phyloP scores from a whole-genome alignment of 1,140 invertebrate species.

The Spodoptera frugiperda region DNA sequence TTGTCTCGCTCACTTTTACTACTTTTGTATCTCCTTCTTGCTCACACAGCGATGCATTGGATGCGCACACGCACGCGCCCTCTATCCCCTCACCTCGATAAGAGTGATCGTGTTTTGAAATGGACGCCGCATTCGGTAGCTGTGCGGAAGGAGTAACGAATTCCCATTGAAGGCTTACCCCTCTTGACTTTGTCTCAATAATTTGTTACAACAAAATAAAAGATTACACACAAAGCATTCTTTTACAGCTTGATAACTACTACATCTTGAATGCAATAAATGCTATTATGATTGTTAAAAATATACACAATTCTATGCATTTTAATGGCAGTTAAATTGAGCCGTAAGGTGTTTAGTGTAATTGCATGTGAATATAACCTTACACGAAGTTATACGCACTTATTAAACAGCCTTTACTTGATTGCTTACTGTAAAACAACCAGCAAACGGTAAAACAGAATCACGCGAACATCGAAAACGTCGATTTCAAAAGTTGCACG shows the following conservation, averaged over 20 bases:
- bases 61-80: conserved; percentile 81
- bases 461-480: conserved; percentile 57
- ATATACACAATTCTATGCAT: neutral
- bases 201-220: conserved; percentile 34
- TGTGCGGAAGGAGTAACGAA: conserved; percentile 74
- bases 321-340: conserved; percentile 32
- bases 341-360: conserved; percentile 34
- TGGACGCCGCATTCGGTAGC: conserved; percentile 79
- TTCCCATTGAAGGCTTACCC: conserved; percentile 75
- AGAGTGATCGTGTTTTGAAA: conserved; percentile 76
- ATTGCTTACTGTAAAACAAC: conserved; percentile 52
- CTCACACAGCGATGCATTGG: conserved; percentile 67
- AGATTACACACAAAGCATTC: neutral
- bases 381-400: conserved; percentile 44
- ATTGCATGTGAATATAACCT: conserved; percentile 29
- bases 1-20: conserved; percentile 63
- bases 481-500: conserved; percentile 59
- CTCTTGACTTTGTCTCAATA: conserved; percentile 40
- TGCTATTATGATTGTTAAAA: neutral
- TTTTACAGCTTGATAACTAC: neutral
- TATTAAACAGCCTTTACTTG: conserved; percentile 47
- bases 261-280: neutral
- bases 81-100: conserved; percentile 79
- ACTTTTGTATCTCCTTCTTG: conserved; percentile 54
- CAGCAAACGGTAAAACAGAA: conserved; percentile 50